Evolutionary conservation across 1,140 invertebrate genomes (phyloP).

Genomic region (Notospermus geniculatus): DNA sequence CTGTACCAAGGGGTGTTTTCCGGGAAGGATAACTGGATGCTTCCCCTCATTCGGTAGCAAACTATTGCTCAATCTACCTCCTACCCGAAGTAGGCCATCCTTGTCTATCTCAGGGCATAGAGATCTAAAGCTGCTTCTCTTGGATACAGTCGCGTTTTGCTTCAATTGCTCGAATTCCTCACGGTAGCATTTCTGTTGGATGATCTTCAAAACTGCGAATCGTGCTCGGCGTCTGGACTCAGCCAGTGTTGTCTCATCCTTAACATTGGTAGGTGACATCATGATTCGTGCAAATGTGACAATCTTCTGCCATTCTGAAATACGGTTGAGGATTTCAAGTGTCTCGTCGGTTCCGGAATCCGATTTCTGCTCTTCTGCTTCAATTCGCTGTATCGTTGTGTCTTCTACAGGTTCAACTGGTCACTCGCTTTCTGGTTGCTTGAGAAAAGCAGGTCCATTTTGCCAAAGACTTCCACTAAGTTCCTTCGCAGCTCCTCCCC

Average conservation of each 20-base stretch:
- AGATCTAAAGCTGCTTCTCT: not conserved
- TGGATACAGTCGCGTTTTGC: not conserved
- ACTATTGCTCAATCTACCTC: constrained; percentile 8
- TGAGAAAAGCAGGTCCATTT: not conserved
- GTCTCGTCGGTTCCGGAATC: not conserved
- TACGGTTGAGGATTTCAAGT: not conserved
- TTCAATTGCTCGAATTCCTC: not conserved
- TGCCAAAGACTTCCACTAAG: constrained; percentile 1
- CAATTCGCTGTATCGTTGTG: no score
- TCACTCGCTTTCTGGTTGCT: not conserved
- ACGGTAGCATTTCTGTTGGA: not conserved
- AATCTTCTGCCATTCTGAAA: constrained; percentile 7
- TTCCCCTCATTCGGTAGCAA: constrained; percentile 2
- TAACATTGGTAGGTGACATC: not conserved
- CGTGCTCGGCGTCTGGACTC: not conserved
- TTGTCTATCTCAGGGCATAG: constrained; percentile 5
- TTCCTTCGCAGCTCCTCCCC: constrained; percentile 6
- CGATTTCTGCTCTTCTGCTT: no score
- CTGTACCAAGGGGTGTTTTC: not conserved
- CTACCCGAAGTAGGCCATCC: not conserved
- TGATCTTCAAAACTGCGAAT: constrained; percentile 2
- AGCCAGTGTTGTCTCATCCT: not conserved
- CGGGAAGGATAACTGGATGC: constrained; percentile 1
- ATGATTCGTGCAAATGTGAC: not conserved
- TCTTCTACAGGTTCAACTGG: no score